Conservation (phyloP, 2,797 vertebrate genomes). For the Microtus obscurus region DNA sequence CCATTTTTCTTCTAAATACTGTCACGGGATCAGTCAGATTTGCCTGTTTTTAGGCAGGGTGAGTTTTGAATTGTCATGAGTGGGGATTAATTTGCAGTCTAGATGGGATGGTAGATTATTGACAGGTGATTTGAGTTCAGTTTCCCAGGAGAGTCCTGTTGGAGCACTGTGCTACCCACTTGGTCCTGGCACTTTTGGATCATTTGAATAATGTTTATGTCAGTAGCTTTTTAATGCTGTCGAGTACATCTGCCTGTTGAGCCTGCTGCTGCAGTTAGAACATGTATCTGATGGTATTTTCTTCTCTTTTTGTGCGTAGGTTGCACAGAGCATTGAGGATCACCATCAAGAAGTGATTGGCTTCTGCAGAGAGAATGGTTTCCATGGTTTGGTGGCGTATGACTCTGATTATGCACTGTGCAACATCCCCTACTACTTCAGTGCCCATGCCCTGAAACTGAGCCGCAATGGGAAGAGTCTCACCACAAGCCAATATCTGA, state of each 20-base stretch:
- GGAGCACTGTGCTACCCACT: background rate
- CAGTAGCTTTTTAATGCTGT: background rate
- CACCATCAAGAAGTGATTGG: slow-evolving; percentile 98
- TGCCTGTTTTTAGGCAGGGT: slow-evolving; percentile 27
- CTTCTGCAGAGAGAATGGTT: slow-evolving; percentile 95
- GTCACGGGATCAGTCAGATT: background rate
- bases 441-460: slow-evolving; percentile 96
- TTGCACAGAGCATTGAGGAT: slow-evolving; percentile 97
- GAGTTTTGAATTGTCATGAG: slow-evolving; percentile 50
- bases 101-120: background rate
- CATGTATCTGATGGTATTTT: slow-evolving; percentile 75
- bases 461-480: slow-evolving; percentile 98
- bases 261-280: slow-evolving; percentile 53
- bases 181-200: background rate
- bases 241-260: background rate
- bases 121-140: background rate
- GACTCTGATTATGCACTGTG: slow-evolving; percentile 98
- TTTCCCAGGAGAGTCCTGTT: background rate
- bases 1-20: background rate
- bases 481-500: slow-evolving; percentile 98
- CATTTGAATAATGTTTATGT: background rate
- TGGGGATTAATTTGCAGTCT: slow-evolving; percentile 38
- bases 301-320: slow-evolving; percentile 87
- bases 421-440: slow-evolving; percentile 98
- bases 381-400: slow-evolving; percentile 96